Base-by-base conservation (phyloP, 2,888 invertebrate genomes). In the Eristalis intricaria region DNA sequence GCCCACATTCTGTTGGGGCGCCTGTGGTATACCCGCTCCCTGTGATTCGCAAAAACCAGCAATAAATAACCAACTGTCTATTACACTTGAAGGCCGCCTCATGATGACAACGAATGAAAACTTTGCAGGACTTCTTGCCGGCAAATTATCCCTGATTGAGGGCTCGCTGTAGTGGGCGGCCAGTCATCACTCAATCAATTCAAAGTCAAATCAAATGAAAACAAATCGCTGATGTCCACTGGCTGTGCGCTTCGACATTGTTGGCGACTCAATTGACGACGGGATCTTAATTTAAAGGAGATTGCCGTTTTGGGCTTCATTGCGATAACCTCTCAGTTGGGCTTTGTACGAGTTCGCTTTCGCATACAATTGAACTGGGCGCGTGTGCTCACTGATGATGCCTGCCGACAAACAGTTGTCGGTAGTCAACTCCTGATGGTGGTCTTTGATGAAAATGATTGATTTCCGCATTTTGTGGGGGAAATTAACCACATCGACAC, bases 181-280 rank as follows among this genome's bases (percentile, higher is more conserved):
- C 50, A 50, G 50, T 50, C 50, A 50, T 50, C 65, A 19, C 66
- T 70, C 58, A 66, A 56, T 80, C 65, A 70, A 73, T 76, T 63
- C 61, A 35, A 73, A 81, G 40, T 43, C 35, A 69, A 85, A 81
- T 81, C 66, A 84, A 68, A 84, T 65, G 66, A 71, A 81, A 63
- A 73, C 43, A 81, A 81, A 70, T 73, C 50, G 50, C 50, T 50
- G 50, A 19, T 50, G 50, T 50, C 50, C n/a, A 50, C 50, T 50
- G 50, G 1, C 50, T 50, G 50, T n/a, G 50, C 8, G 50, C 50
- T 50, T 50, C 32, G 70, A 84, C 69, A 75, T 70, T 80, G 75
- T 80, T 65, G 60, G 60, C 58, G 50, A 19, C 22, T 26, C 29
- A 74, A 80, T 74, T 70, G 64, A 23, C 64, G 2, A n/a, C 4